These are phyloP conservation scores for Pseudoips prasinana DNA, from an alignment of 2,888 invertebrate genomes.

Conservation along the genomic window DNA sequence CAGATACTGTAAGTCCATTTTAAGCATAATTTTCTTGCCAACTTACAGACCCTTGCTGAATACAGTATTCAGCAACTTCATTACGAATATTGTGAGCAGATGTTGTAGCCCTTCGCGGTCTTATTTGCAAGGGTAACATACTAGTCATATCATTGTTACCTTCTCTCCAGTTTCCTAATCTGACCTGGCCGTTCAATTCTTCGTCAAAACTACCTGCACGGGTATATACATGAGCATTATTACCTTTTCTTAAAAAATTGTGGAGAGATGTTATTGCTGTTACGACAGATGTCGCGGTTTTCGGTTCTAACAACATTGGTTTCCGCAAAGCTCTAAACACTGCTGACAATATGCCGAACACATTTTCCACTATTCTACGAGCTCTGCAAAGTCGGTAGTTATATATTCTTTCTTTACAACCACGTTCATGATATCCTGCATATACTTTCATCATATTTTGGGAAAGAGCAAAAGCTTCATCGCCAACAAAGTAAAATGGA, in stretches of 20 bases:
- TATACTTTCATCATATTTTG: slow-evolving; percentile 10
- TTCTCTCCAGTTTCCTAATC: slow-evolving; percentile 11
- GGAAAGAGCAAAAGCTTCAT: slow-evolving; percentile 13
- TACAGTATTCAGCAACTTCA: slow-evolving; percentile 23
- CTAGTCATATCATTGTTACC: slow-evolving; percentile 10
- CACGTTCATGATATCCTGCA: slow-evolving; percentile 10
- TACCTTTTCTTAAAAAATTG: slow-evolving; percentile 9
- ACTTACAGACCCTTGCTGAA: slow-evolving; percentile 20
- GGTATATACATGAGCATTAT: slow-evolving; percentile 6
- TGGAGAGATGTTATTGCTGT: slow-evolving; percentile 7
- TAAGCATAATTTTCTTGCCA: slow-evolving; percentile 28
- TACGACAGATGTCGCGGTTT: slow-evolving; percentile 11
- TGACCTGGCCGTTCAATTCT: slow-evolving; percentile 6
- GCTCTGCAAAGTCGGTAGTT: slow-evolving; percentile 5
- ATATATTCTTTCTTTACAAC: slow-evolving; percentile 4
- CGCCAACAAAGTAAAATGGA: slow-evolving; percentile 12
- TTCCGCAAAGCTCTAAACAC: slow-evolving; percentile 17
- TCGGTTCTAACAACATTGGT: slow-evolving; percentile 18
- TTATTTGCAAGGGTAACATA: slow-evolving; percentile 15
- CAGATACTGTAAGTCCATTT: slow-evolving; percentile 14
- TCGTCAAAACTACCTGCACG: slow-evolving; percentile 6
- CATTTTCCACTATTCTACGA: slow-evolving; percentile 3
- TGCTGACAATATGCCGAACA: slow-evolving; percentile 3
- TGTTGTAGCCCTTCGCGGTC: slow-evolving; percentile 22
- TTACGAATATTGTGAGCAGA: slow-evolving; percentile 20